Evolutionary conservation across 2,888 invertebrate species (phyloP).

Genomic region (Leptothorax acervorum): DNA sequence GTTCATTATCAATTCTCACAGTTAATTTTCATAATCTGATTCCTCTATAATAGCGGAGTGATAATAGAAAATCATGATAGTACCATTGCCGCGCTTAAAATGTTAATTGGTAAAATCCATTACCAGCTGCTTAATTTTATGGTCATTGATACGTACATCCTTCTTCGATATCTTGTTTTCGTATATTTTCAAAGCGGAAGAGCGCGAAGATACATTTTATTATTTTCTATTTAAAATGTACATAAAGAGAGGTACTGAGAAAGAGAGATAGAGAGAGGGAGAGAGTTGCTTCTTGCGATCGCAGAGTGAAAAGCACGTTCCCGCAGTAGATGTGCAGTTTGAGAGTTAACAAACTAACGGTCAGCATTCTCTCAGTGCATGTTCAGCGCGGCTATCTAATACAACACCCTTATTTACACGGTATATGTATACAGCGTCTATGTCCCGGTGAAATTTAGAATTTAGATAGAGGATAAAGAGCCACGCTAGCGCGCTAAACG

Average conservation of each 20-base stretch:
- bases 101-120: slow-evolving; percentile 7
- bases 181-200: slow-evolving; percentile 3
- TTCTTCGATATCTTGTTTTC: neutral
- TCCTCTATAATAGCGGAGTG: neutral
- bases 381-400: slow-evolving; percentile 18
- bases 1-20: neutral
- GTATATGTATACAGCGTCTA: neutral
- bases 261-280: slow-evolving; percentile 11
- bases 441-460: slow-evolving; percentile 1
- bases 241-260: neutral
- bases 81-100: neutral
- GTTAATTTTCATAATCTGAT: neutral
- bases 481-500: neutral
- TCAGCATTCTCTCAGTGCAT: slow-evolving; percentile 26
- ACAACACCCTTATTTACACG: neutral
- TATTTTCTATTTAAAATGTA: slow-evolving; percentile 17
- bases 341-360: slow-evolving; percentile 24
- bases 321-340: slow-evolving; percentile 7
- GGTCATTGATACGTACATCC: neutral
- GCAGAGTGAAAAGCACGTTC: slow-evolving; percentile 40
- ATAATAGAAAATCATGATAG: neutral
- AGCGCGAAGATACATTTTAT: neutral
- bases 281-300: slow-evolving; percentile 6
- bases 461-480: neutral
- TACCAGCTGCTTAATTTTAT: neutral